Evolutionary conservation across 2,797 vertebrate genomes (phyloP), one percentile per base, ranked within the genome.

Genomic region (Enteromius viviparus): DNA sequence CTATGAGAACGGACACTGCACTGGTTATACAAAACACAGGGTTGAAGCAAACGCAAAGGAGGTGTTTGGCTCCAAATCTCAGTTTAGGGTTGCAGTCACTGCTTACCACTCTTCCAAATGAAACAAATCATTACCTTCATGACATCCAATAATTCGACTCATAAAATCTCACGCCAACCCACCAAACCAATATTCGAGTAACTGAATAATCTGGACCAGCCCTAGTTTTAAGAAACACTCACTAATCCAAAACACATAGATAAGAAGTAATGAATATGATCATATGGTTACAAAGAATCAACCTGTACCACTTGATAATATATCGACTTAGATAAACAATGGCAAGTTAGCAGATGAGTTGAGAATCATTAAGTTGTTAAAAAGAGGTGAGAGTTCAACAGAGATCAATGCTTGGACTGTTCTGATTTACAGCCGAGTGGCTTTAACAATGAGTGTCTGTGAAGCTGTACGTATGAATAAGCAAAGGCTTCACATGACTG

Each of bases 351-450:
- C 32, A 51, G 14, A 42, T 45, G 40, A 64, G 14, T 37, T 37
- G 1, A 4, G 12, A 66, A n/a, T 47, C 60, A 51, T 53, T 34
- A 10, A 74, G 26, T 37, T 47, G 26, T 64, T 65, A 19, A 8
- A 51, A 66, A 53, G 29, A 53, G 71, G 71, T 74, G 71, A 74
- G 29, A 51, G 17, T 78, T 32, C 60, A 65, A 66, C 34, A 60
- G 17, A 80, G 68, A 71, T 60, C 51, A 80, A 71, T 79, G 37
- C 51, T 80, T 58, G 26, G 66, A 70, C 78, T 80, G 65, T 80
- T 80, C 23, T 79, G 9, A 69, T 49, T 53, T 37, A 34, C 71
- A 70, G 21, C 37, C 29, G 32, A 29, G 37, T 32, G 49, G 8
- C 23, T 14, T 6, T 29, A 58, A 80, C 78, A 70, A 80, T 45